These are phyloP conservation scores for Helostoma temminkii DNA, from an alignment of 2,797 vertebrate species.

Conservation along the genomic window DNA sequence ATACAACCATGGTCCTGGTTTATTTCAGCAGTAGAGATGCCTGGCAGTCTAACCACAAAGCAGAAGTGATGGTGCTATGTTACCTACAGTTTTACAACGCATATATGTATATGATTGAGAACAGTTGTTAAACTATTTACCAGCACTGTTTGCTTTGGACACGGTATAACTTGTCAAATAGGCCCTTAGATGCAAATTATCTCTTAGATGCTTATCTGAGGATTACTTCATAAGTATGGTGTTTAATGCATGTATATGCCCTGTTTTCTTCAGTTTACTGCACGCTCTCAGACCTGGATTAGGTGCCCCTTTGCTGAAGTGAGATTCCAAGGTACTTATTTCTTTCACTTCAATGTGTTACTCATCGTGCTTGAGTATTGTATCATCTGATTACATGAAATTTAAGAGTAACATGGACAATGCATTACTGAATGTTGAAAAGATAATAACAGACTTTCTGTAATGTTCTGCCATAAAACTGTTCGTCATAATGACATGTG, in stretches of 20 bases:
- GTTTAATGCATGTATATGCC: background rate
- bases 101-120: background rate
- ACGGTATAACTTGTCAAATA: background rate
- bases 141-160: background rate
- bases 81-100: background rate
- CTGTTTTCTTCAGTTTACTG: constrained; percentile 70
- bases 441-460: background rate
- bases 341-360: background rate
- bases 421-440: no score
- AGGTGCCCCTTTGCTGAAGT: constrained; percentile 79
- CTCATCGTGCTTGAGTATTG: no score
- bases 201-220: background rate
- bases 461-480: background rate
- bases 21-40: background rate
- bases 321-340: constrained; percentile 71
- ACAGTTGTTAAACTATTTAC: background rate
- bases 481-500: background rate
- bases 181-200: background rate
- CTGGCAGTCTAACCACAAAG: constrained; percentile 12
- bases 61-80: constrained; percentile 18
- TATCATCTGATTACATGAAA: no score
- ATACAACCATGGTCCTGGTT: background rate
- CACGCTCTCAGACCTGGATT: constrained; percentile 70
- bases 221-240: background rate
- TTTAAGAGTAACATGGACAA: background rate